Evolutionary conservation across 2,888 invertebrate genomes (phyloP).

Genomic region (Eupithecia subfuscata): DNA sequence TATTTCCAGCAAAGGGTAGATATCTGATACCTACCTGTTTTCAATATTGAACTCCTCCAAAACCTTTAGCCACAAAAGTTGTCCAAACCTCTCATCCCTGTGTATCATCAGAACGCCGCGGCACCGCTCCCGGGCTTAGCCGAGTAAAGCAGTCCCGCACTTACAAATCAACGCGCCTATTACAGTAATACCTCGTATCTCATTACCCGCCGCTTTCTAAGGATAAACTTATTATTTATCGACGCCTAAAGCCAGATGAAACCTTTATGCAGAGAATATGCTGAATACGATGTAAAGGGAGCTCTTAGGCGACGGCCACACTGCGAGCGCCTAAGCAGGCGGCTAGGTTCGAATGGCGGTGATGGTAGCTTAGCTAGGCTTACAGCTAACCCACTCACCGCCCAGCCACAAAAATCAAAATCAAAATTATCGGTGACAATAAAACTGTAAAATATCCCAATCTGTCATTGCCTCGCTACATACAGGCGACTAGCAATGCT

Average conservation of each 20-base stretch:
- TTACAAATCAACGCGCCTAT: constrained; percentile 71
- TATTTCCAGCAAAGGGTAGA: no score
- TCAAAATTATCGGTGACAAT: no score
- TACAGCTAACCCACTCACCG: no score
- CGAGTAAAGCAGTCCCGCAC: constrained; percentile 46
- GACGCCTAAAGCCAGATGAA: constrained; percentile 45
- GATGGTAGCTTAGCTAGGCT: not conserved
- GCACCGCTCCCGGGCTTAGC: constrained; percentile 64
- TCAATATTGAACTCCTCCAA: not conserved
- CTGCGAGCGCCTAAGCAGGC: not conserved
- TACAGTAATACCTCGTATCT: constrained; percentile 66
- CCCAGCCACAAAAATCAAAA: no score
- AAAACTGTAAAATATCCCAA: no score
- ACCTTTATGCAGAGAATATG: constrained; percentile 43
- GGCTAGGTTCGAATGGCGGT: not conserved
- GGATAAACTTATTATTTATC: constrained; percentile 70
- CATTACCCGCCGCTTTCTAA: constrained; percentile 65
- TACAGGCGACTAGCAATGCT: not conserved
- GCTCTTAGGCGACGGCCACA: not conserved
- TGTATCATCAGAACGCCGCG: constrained; percentile 45
- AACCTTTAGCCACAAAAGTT: not conserved
- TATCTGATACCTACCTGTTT: not conserved
- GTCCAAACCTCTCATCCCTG: constrained; percentile 37
- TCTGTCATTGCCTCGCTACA: not conserved
- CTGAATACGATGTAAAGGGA: not conserved